Evolutionary conservation across 2,113 vertebrate species (phyloP).

Genomic region (Ancistrus triradiatus): DNA sequence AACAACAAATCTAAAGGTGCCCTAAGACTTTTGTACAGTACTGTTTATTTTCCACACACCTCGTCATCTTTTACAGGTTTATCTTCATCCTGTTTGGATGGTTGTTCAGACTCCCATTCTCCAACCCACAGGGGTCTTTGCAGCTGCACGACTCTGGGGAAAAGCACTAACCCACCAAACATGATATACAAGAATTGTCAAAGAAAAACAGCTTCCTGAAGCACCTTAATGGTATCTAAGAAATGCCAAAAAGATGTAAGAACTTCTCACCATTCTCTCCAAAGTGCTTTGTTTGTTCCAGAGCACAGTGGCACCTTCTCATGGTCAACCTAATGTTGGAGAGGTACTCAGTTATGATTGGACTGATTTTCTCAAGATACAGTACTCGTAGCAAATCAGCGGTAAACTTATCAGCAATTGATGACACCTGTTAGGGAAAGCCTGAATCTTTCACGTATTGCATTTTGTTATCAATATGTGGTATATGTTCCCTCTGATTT

Average conservation of each 20-base stretch:
- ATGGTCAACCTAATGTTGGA: conserved; percentile 69
- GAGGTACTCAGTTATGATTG: neutral
- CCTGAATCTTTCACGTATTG: too few relatives aligned
- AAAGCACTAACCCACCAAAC: conserved; percentile 62
- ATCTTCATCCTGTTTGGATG: conserved; percentile 14
- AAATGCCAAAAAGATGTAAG: too few relatives aligned
- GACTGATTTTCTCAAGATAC: neutral
- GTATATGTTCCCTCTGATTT: too few relatives aligned
- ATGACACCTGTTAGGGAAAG: too few relatives aligned
- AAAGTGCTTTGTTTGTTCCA: conserved; percentile 75
- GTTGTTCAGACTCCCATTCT: conserved; percentile 56
- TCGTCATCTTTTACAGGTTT: conserved; percentile 32
- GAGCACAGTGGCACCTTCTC: conserved; percentile 82
- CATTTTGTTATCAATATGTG: too few relatives aligned
- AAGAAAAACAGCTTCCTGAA: too few relatives aligned
- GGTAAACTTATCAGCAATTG: too few relatives aligned
- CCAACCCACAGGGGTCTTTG: conserved; percentile 61
- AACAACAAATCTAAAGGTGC: too few relatives aligned
- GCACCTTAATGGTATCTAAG: too few relatives aligned
- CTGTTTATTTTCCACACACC: neutral
- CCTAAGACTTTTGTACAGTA: too few relatives aligned
- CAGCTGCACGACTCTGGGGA: conserved; percentile 57
- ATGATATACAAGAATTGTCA: too few relatives aligned
- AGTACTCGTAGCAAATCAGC: neutral
- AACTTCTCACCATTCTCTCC: conserved; percentile 78